Conservation (phyloP, 2,888 invertebrate genomes). For the Coleophora flavipennella region DNA sequence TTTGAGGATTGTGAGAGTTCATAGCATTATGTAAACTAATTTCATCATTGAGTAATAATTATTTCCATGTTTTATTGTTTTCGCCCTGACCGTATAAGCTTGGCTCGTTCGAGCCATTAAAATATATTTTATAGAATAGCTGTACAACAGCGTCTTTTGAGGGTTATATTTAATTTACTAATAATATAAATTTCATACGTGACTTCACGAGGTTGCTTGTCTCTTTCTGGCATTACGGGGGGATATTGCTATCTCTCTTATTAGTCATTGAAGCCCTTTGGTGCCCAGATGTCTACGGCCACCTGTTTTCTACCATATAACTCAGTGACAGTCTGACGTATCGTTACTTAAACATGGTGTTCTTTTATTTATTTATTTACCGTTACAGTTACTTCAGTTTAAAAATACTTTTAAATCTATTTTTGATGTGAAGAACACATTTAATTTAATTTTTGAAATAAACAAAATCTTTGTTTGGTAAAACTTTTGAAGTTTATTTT, state of each 20-base stretch:
- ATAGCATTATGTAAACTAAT: no score
- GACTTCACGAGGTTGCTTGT: conserved; percentile 25
- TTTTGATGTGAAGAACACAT: no score
- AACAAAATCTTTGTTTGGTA: neutral
- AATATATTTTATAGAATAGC: neutral
- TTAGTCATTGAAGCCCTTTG: conserved; percentile 52
- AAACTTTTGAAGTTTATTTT: neutral
- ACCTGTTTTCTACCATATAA: conserved; percentile 52
- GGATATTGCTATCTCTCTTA: conserved; percentile 25
- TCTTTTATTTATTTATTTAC: neutral
- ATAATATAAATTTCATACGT: conserved; percentile 42
- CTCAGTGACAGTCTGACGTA: conserved; percentile 12
- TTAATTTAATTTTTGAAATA: neutral
- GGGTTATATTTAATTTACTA: conserved; percentile 42
- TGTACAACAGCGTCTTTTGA: conserved; percentile 23
- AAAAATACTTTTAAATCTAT: no score
- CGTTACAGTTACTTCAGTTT: no score
- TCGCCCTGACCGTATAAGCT: no score
- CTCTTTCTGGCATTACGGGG: conserved; percentile 35
- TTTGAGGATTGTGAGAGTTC: no score
- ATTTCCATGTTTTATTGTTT: no score
- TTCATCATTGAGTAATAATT: no score
- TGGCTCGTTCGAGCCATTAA: no score
- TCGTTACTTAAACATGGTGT: conserved; percentile 1
- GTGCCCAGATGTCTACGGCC: conserved; percentile 55